Conservation (phyloP, 2,888 invertebrate genomes). For the Dione juno region DNA sequence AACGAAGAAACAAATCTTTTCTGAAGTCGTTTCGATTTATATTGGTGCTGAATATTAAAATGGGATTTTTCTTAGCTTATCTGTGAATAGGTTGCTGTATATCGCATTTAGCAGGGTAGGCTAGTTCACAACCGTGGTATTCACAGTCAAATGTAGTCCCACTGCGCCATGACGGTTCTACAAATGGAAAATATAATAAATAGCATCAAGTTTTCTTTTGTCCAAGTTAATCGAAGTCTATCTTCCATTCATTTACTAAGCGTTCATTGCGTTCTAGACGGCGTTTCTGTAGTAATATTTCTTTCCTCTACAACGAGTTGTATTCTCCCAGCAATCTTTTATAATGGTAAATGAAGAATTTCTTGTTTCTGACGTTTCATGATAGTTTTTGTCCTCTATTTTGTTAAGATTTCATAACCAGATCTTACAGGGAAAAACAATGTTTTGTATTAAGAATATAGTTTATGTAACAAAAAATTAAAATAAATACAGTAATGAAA, state of each 20-base stretch:
- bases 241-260: constrained; percentile 36
- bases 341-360: constrained; percentile 26
- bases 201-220: constrained; percentile 42
- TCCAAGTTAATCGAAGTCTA: constrained; percentile 37
- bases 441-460: neutral
- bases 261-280: constrained; percentile 14
- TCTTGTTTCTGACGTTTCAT: constrained; percentile 21
- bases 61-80: too few species aligned
- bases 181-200: constrained; percentile 44
- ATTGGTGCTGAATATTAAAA: too few species aligned
- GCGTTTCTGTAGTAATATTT: constrained; percentile 23
- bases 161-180: too few species aligned
- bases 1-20: too few species aligned
- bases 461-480: neutral
- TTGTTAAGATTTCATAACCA: constrained; percentile 13
- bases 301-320: constrained; percentile 5
- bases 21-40: too few species aligned
- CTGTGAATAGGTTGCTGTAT: too few species aligned
- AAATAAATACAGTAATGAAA: too few species aligned
- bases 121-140: too few species aligned
- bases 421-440: neutral
- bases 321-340: constrained; percentile 21
- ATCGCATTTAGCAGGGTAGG: too few species aligned
- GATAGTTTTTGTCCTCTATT: constrained; percentile 8
- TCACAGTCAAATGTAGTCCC: too few species aligned